Percentiles rank a stretch among this genome's conserved stretches.
These are phyloP conservation scores for Eidolon helvum DNA, from an alignment of 2,113 vertebrate genomes.

Conservation along the genomic window DNA sequence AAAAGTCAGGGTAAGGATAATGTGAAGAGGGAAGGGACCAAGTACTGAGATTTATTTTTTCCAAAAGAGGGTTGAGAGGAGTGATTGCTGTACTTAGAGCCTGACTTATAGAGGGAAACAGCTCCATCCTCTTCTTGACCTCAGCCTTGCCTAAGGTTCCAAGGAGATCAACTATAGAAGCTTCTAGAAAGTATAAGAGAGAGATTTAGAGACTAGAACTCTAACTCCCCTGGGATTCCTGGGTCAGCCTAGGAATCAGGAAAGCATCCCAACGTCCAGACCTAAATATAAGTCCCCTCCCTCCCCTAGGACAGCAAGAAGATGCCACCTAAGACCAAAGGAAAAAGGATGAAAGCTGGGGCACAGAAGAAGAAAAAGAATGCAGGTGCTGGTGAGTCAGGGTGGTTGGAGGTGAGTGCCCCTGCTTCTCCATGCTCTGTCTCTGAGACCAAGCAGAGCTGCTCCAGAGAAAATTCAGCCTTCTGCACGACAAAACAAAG, in stretches of 20 bases:
- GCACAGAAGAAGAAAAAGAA: conserved; percentile 51
- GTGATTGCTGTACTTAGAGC: neutral
- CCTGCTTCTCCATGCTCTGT: neutral
- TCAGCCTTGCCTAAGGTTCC: neutral
- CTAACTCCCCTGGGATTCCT: neutral
- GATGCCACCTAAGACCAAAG: conserved; percentile 83
- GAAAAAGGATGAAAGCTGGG: conserved; percentile 59
- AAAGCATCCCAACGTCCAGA: neutral
- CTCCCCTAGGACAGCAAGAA: conserved; percentile 12
- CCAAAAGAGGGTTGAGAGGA: neutral
- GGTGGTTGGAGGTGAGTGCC: neutral
- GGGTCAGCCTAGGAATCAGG: neutral
- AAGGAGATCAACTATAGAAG: neutral
- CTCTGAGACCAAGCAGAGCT: neutral
- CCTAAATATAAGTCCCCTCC: neutral
- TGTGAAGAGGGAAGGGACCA: neutral
- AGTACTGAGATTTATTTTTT: neutral
- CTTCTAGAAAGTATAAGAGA: neutral
- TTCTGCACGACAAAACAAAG: neutral
- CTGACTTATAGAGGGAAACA: neutral
- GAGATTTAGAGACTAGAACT: neutral
- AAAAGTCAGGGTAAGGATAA: neutral
- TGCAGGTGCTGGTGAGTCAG: conserved; percentile 29
- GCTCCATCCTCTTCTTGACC: neutral
- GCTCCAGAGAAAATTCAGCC: neutral